Percentiles rank a stretch among this genome's conserved stretches.
These are phyloP conservation scores for Calyptommatus sinebrachiatus DNA, from an alignment of 2,113 vertebrate genomes.

Conservation along the genomic window DNA sequence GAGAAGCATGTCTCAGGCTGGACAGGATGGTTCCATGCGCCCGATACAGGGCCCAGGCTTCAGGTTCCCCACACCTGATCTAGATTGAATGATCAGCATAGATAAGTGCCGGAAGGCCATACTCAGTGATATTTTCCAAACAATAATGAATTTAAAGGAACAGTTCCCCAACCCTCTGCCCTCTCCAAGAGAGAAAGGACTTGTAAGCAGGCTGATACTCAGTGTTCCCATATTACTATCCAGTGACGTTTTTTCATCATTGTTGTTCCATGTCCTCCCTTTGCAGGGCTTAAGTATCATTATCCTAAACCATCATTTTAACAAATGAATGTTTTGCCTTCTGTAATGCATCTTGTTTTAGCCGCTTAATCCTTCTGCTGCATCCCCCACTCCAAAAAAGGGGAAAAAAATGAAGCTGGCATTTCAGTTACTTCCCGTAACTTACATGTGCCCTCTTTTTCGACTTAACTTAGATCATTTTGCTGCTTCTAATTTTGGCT, in stretches of 20 bases:
- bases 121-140: not conserved
- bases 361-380: conserved; percentile 40
- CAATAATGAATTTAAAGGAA: not conserved
- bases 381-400: conserved; percentile 32
- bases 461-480: not conserved
- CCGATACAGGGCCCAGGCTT: no score
- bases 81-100: no score
- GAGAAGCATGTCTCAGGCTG: no score
- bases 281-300: conserved; percentile 23
- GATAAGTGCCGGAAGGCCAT: not conserved
- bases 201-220: not conserved
- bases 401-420: not conserved
- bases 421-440: conserved; percentile 30
- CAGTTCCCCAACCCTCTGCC: not conserved
- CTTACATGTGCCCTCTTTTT: not conserved
- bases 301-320: conserved; percentile 41
- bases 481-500: no score
- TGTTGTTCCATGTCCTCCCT: conserved; percentile 9
- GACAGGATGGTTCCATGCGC: no score
- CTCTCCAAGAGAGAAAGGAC: not conserved
- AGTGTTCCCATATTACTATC: conserved; percentile 16
- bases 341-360: conserved; percentile 31
- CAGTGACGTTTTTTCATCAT: not conserved
- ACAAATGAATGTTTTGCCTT: conserved; percentile 33
- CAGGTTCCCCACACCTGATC: no score